Evolutionary conservation across 2,113 vertebrate species (phyloP), one percentile per base, ranked within the genome.

Genomic region (Oncorhynchus nerka): DNA sequence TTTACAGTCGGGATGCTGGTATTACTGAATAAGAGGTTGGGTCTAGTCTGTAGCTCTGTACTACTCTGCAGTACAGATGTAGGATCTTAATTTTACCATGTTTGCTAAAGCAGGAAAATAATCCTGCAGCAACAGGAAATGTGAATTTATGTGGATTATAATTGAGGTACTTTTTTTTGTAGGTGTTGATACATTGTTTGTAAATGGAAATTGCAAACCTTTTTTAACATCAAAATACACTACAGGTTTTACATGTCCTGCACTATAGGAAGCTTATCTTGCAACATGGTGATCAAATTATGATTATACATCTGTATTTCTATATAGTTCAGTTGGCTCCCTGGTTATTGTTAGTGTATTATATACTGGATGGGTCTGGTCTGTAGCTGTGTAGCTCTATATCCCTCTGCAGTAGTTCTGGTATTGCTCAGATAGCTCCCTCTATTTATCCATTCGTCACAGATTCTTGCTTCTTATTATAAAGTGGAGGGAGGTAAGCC

Each of bases 401-500:
- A 51, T 13, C 19, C 4, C 59, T 22, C 20, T 61, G 59, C 59
- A 61, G 20, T 51, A 9, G 59, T 15, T 51, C 49, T 13, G 15
- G 15, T 13, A 16, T 15, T 15, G 59, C 59, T n/a, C 5, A 22
- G 59, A 6, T n/a, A 22, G 12, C 12, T 30, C 22, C 24, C 61
- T 12, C 19, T 19, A 7, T 28, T 13, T 66, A 26, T 67, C 72
- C 5, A 32, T 57, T 62, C 64, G 39, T 9, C 24, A 16, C 5
- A 59, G 71, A 75, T 70, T 51, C 48, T 20, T 73, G 71, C 49
- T 70, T 39, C 39, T 39, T 39, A 39, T 9, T 39, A 39, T 84
- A 72, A 67, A 64, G 62, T 82, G 19, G 51, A 71, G 68, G 77
- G 70, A 75, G 81, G 77, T 20, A 22, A 70, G 57, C 77, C 74